Percentiles rank a stretch among this genome's conserved stretches.
These are phyloP conservation scores for Gambelia wislizenii DNA, from an alignment of 2,797 vertebrate genomes.

Conservation along the genomic window DNA sequence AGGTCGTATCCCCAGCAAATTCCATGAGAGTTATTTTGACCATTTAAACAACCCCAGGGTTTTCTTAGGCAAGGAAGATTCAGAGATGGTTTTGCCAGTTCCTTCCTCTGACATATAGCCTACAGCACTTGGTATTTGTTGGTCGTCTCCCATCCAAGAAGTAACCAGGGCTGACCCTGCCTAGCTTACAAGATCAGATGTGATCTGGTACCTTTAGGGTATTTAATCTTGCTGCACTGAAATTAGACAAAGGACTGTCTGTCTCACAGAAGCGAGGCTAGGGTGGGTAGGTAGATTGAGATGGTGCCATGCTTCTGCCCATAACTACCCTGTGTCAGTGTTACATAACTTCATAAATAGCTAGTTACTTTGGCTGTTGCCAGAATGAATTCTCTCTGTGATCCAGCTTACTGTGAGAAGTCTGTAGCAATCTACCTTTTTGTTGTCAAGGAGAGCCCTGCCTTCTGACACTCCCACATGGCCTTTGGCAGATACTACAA, in stretches of 20 bases:
- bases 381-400: background rate
- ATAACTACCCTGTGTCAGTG: background rate
- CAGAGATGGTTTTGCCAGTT: no score
- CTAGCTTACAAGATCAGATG: no score
- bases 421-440: background rate
- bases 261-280: background rate
- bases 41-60: no score
- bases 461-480: background rate
- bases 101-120: no score
- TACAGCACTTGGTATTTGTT: no score
- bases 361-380: background rate
- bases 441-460: background rate
- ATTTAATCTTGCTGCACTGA: no score
- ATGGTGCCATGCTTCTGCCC: background rate
- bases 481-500: background rate
- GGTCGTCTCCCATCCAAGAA: no score
- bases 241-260: background rate
- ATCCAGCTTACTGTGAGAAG: background rate
- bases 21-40: no score
- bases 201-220: no score
- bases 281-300: background rate
- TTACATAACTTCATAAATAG: constrained; percentile 6
- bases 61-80: no score
- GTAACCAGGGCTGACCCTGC: no score
- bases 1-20: no score